These are phyloP conservation scores for Brassicogethes aeneus DNA, from an alignment of 2,888 invertebrate genomes.

Conservation along the genomic window DNA sequence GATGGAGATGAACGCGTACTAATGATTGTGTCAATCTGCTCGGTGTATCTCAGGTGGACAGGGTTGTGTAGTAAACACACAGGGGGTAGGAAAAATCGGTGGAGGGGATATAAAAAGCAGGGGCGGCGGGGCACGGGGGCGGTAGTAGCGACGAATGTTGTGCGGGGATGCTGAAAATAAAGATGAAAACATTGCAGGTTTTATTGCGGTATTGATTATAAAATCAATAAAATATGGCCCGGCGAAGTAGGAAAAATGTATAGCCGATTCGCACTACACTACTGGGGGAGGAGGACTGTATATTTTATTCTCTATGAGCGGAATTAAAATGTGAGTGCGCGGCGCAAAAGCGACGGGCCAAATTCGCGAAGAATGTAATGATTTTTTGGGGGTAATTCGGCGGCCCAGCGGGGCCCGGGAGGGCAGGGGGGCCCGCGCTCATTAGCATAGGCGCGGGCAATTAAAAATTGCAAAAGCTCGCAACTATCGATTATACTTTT, in stretches of 20 bases:
- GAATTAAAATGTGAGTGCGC: slow-evolving; percentile 44
- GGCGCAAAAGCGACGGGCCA: slow-evolving; percentile 36
- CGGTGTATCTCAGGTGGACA: slow-evolving; percentile 1
- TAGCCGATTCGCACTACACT: slow-evolving; percentile 37
- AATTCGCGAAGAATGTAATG: slow-evolving; percentile 67
- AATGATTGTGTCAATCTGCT: too few species aligned
- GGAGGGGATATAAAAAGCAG: slow-evolving; percentile 8
- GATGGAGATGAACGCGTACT: too few species aligned
- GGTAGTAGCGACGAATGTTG: slow-evolving; percentile 6
- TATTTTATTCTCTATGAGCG: slow-evolving; percentile 39
- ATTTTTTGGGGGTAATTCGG: slow-evolving; percentile 68
- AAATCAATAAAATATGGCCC: slow-evolving; percentile 45
- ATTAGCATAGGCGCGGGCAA: slow-evolving; percentile 36
- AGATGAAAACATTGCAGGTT: slow-evolving; percentile 46
- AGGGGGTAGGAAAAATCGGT: slow-evolving; percentile 1
- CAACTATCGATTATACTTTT: slow-evolving; percentile 15
- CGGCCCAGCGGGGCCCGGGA: slow-evolving; percentile 38
- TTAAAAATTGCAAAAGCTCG: slow-evolving; percentile 33
- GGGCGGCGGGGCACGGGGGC: slow-evolving; percentile 9
- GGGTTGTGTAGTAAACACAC: background rate
- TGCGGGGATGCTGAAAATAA: slow-evolving; percentile 39
- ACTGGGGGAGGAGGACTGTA: slow-evolving; percentile 14
- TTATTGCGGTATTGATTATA: slow-evolving; percentile 47
- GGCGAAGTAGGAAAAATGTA: slow-evolving; percentile 40
- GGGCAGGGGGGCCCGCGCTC: slow-evolving; percentile 40